phyloP scores from a whole-genome alignment of 2,113 vertebrate genomes.

The Pycnonotus jocosus region DNA sequence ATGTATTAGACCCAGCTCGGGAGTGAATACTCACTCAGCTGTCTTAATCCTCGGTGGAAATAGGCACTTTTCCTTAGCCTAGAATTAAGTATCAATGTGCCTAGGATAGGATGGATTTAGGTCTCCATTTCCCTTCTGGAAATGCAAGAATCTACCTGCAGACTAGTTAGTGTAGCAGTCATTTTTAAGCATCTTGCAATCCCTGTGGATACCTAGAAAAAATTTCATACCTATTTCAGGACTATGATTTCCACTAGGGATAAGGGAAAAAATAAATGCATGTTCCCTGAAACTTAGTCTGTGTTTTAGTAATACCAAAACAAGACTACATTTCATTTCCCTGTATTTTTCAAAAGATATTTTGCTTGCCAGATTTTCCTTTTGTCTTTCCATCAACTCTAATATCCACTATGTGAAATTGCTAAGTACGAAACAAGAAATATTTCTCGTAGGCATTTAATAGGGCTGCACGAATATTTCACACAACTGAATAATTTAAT shows the following conservation, averaged over 20 bases:
- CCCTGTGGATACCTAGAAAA: not conserved
- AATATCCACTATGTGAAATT: not conserved
- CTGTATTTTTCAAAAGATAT: not conserved
- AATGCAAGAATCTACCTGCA: not conserved
- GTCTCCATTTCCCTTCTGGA: not conserved
- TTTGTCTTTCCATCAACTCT: not conserved
- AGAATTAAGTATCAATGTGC: not conserved
- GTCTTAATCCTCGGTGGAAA: not conserved
- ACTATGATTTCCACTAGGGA: not conserved
- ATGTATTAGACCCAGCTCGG: not conserved
- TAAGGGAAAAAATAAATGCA: not conserved
- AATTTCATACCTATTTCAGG: not conserved
- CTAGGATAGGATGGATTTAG: not conserved
- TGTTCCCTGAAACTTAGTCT: not conserved
- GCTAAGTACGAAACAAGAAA: not conserved
- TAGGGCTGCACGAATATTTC: not conserved
- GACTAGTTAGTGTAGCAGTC: not conserved
- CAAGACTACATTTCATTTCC: not conserved
- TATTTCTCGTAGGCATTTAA: not conserved
- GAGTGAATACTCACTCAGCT: not conserved
- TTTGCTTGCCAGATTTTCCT: not conserved
- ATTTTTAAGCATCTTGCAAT: not conserved
- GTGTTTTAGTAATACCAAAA: not conserved
- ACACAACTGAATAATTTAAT: not conserved
- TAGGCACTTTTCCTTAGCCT: not conserved